Evolutionary conservation across 2,888 invertebrate species (phyloP).

Genomic region (Torymus tubicola): DNA sequence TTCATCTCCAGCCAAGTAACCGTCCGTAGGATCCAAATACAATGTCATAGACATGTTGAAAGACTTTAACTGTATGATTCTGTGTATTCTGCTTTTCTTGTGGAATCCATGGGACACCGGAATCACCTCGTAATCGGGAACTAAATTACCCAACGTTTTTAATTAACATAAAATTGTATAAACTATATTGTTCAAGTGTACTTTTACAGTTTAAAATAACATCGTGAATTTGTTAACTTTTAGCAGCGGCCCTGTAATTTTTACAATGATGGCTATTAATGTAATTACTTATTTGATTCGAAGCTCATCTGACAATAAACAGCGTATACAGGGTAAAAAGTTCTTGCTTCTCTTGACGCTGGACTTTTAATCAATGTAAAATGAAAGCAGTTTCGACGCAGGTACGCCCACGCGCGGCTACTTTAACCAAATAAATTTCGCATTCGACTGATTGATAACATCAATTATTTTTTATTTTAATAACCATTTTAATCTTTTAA

Average conservation of each 20-base stretch:
- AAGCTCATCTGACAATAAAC: no score
- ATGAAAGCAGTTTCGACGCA: no score
- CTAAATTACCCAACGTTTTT: not conserved
- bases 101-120: slow-evolving; percentile 5
- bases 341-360: no score
- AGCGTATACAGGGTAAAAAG: no score
- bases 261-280: no score
- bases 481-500: no score
- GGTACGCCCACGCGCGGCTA: no score
- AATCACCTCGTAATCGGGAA: slow-evolving; percentile 36
- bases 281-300: no score
- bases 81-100: not conserved
- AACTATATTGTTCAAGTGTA: not conserved
- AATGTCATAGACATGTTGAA: slow-evolving; percentile 25
- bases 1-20: slow-evolving; percentile 33
- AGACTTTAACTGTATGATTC: slow-evolving; percentile 22
- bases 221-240: no score
- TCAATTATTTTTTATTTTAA: not conserved
- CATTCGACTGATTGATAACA: not conserved
- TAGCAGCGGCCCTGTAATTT: no score
- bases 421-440: not conserved
- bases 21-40: slow-evolving; percentile 46
- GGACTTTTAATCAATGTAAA: no score
- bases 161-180: not conserved
- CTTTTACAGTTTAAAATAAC: no score